Evolutionary conservation across 1,140 invertebrate species (phyloP), one percentile per base, ranked within the genome.

Genomic region (Brachionus calyciflorus): DNA sequence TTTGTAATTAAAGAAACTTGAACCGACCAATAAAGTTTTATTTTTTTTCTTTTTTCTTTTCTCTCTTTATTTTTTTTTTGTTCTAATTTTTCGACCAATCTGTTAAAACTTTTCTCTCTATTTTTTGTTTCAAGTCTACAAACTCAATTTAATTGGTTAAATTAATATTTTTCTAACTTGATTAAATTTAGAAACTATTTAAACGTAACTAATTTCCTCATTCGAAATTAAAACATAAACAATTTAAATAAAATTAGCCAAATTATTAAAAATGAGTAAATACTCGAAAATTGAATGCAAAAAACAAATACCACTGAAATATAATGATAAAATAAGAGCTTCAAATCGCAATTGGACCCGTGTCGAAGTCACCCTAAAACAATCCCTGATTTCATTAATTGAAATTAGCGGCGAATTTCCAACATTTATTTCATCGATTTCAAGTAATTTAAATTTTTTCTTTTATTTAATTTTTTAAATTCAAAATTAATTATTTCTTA

Each of bases 361-460:
- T 5, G 12, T 65, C 12, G 37, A 65, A 65, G 60, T 65, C 9
- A n/a, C 17, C 0, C 9, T 65, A 0, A 41, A 65, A 14, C 10
- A 24, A 14, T 9, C 21, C 9, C 12, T 41, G 7, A 41, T 24
- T 14, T 24, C 3, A 24, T 24, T 21, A 4, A 5, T 65, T 12
- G 60, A 44, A 65, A 44, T 65, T 5, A 65, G 60, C 24, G 60
- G 60, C 9, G 17, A 65, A 65, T 65, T 65, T 65, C 60, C 60
- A 1, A 41, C 60, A 0, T 65, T 44, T 65, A 26, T 65, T 2
- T 65, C 60, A 37, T 44, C 33, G 14, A 65, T 65, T 40, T 37
- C 55, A 21, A 60, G 55, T 60, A 60, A 60, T 10, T n/a, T 26
- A 30, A 30, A 28, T n/a, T 21, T 2, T 37, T 17, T 21, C 10